phyloP scores from a whole-genome alignment of 2,797 vertebrate species.

The Gephyroberyx darwinii region DNA sequence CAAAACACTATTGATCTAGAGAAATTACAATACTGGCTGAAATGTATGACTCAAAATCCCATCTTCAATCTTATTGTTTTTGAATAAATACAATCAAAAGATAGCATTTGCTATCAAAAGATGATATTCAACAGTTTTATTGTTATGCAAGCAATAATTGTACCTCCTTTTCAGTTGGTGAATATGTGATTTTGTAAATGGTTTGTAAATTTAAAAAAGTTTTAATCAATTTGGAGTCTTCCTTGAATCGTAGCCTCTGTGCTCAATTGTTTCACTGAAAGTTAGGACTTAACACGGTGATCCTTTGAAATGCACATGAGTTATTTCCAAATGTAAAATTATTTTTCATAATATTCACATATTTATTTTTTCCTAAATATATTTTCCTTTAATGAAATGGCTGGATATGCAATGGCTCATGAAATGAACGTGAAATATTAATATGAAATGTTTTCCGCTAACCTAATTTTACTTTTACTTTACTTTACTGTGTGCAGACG shows the following conservation, averaged over 20 bases:
- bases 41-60: slow-evolving; percentile 9
- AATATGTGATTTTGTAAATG: background rate
- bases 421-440: slow-evolving; percentile 1
- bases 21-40: slow-evolving; percentile 23
- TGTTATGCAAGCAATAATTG: slow-evolving; percentile 3
- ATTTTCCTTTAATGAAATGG: slow-evolving; percentile 37
- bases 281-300: slow-evolving; percentile 12
- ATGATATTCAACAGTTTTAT: slow-evolving; percentile 17
- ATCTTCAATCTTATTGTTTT: background rate
- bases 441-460: background rate
- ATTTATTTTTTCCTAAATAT: background rate
- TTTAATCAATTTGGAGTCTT: slow-evolving; percentile 47
- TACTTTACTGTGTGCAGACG: background rate
- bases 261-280: slow-evolving; percentile 13
- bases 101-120: background rate
- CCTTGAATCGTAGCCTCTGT: slow-evolving; percentile 37
- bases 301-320: slow-evolving; percentile 63
- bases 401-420: slow-evolving; percentile 23
- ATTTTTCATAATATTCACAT: background rate
- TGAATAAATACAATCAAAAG: background rate
- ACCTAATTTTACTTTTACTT: too few species aligned
- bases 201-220: background rate
- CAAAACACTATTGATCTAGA: slow-evolving; percentile 3
- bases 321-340: slow-evolving; percentile 56
- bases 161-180: background rate